phyloP scores from a whole-genome alignment of 2,797 vertebrate genomes.

The Melanitta fusca region DNA sequence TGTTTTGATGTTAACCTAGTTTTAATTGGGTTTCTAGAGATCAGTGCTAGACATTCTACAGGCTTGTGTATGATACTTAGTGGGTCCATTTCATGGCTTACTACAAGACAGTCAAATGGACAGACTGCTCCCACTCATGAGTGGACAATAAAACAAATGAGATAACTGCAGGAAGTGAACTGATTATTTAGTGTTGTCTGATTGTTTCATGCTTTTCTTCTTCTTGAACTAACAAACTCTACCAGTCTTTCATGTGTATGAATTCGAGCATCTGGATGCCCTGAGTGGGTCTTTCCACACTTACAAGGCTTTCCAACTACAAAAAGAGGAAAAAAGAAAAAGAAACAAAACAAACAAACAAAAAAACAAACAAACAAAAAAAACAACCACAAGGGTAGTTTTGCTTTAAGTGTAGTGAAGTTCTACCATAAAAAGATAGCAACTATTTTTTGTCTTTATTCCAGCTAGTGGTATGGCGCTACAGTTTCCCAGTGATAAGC shows the following conservation, averaged over 20 bases:
- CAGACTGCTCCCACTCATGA: background rate
- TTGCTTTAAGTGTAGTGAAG: background rate
- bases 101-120: background rate
- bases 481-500: background rate
- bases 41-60: background rate
- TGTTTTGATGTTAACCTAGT: background rate
- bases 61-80: background rate
- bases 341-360: background rate
- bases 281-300: background rate
- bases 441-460: background rate
- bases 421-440: background rate
- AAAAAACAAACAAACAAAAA: background rate
- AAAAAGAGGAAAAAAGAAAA: background rate
- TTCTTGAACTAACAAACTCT: background rate
- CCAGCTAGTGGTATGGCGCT: background rate
- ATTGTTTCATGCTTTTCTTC: background rate
- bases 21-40: background rate
- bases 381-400: background rate
- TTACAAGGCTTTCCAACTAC: background rate
- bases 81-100: background rate
- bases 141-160: background rate
- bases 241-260: background rate
- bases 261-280: background rate
- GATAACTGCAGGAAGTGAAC: background rate
- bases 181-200: background rate